Evolutionary conservation across 2,113 vertebrate species (phyloP).

Genomic region (Scophthalmus maximus): DNA sequence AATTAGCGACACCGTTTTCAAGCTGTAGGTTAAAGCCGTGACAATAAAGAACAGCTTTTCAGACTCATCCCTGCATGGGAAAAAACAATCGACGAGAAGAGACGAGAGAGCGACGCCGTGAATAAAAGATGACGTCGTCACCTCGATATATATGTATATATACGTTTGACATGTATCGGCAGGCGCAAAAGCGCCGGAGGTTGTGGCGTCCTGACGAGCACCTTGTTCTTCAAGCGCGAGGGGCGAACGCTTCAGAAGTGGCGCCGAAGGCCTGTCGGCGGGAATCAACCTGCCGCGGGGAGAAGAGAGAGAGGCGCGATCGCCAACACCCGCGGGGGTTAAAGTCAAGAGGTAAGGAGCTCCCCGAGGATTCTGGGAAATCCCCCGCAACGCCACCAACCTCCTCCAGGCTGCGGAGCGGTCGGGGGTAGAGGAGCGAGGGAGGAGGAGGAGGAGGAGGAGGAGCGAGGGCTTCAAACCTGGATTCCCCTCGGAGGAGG

Average conservation of each 20-base stretch:
- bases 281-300: constrained; percentile 46
- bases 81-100: too few relatives aligned
- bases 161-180: constrained; percentile 47
- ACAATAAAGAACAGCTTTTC: constrained; percentile 79
- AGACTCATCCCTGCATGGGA: constrained; percentile 54
- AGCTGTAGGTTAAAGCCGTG: constrained; percentile 77
- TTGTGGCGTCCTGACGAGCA: constrained; percentile 16
- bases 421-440: not conserved
- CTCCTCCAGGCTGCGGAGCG: constrained; percentile 36
- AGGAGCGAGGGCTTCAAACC: constrained; percentile 31
- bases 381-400: constrained; percentile 41
- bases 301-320: constrained; percentile 42
- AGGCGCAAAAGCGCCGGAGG: constrained; percentile 10
- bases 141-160: constrained; percentile 14
- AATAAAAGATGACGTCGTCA: constrained; percentile 76
- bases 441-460: not conserved
- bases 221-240: constrained; percentile 21
- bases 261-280: constrained; percentile 54
- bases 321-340: constrained; percentile 24
- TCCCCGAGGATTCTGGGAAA: constrained; percentile 64
- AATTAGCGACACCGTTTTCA: constrained; percentile 72
- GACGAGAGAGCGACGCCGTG: constrained; percentile 48
- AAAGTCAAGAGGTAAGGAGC: constrained; percentile 20
- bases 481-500: constrained; percentile 31
- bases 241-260: constrained; percentile 48